These are phyloP conservation scores for Drosophila mojavensis DNA, from an alignment of 1,140 invertebrate genomes.

Conservation along the genomic window DNA sequence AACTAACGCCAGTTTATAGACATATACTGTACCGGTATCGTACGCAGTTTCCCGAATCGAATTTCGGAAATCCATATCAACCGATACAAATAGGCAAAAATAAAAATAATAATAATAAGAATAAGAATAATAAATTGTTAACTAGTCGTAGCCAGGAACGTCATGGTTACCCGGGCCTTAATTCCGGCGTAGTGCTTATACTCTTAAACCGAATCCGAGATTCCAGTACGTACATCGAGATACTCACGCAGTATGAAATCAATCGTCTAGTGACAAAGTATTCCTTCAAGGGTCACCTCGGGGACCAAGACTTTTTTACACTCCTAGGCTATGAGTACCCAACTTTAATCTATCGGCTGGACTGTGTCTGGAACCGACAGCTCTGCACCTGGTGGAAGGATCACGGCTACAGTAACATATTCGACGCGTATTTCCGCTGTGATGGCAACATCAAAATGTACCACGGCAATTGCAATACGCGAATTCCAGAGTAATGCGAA, in stretches of 20 bases:
- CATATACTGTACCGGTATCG: conserved; percentile 91
- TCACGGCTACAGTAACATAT: conserved; percentile 91
- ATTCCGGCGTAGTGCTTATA: conserved; percentile 92
- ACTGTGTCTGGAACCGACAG: conserved; percentile 94
- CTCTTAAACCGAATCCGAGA: conserved; percentile 89
- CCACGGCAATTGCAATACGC: conserved; percentile 94
- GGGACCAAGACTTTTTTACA: conserved; percentile 95
- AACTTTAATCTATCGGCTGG: conserved; percentile 90
- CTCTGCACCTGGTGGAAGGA: conserved; percentile 93
- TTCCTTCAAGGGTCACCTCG: conserved; percentile 90
- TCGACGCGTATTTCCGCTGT: conserved; percentile 91
- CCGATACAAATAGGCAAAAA: conserved; percentile 58
- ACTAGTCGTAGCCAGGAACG: conserved; percentile 46
- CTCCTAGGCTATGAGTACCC: conserved; percentile 89
- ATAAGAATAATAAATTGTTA: conserved; percentile 52
- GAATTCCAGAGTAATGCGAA: conserved; percentile 86
- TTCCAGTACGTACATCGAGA: conserved; percentile 86
- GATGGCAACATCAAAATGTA: conserved; percentile 89
- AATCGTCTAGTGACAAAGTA: conserved; percentile 88
- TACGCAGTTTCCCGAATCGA: conserved; percentile 86
- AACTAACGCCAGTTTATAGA: conserved; percentile 92
- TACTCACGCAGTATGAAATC: conserved; percentile 86
- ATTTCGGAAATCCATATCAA: conserved; percentile 85
- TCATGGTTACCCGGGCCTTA: conserved; percentile 90
- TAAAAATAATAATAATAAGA: conserved; percentile 54